phyloP scores from a whole-genome alignment of 2,113 vertebrate species.

The Pachycephala philippinensis region DNA sequence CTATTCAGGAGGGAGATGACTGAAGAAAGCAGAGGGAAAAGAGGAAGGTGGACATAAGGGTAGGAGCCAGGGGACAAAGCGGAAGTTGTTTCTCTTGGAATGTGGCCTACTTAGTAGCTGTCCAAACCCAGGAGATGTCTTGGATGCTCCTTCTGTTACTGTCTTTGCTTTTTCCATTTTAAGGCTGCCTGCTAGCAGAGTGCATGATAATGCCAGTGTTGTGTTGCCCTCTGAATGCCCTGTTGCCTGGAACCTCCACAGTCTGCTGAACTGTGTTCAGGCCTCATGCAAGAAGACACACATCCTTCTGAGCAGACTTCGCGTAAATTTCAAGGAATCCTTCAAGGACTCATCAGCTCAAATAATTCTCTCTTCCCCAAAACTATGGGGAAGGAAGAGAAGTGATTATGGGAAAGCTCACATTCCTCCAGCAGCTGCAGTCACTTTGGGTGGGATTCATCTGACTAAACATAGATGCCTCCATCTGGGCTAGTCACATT shows the following conservation, averaged over 20 bases:
- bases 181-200: background rate
- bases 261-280: background rate
- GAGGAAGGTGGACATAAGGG: slow-evolving; percentile 11
- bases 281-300: background rate
- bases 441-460: slow-evolving; percentile 43
- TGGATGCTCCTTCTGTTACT: slow-evolving; percentile 5
- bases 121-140: background rate
- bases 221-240: background rate
- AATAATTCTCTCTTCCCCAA: slow-evolving; percentile 29
- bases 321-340: slow-evolving; percentile 11
- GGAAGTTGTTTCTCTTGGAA: slow-evolving; percentile 57
- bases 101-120: slow-evolving; percentile 45
- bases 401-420: slow-evolving; percentile 11
- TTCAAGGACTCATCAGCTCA: slow-evolving; percentile 35
- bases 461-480: slow-evolving; percentile 30
- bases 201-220: fast-evolving
- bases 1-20: slow-evolving; percentile 32
- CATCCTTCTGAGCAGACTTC: background rate
- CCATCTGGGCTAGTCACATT: background rate
- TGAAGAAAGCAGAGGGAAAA: slow-evolving; percentile 33
- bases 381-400: slow-evolving; percentile 37
- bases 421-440: slow-evolving; percentile 48
- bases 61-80: background rate
- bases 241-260: background rate
- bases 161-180: background rate